These are phyloP conservation scores for Cheilosia scutellata DNA, from an alignment of 2,888 invertebrate species.

Conservation along the genomic window DNA sequence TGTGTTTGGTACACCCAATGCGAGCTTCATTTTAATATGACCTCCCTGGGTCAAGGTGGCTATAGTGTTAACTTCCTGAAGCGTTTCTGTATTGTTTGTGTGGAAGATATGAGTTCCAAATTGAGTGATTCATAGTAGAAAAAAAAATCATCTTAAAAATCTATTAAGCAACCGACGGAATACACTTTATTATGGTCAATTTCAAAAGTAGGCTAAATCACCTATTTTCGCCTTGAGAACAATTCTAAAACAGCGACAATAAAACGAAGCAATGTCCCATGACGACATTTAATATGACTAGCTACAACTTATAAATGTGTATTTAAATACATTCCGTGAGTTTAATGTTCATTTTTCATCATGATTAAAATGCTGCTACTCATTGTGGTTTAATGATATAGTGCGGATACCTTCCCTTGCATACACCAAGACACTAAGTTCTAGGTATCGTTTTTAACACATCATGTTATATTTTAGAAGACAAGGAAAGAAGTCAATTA, in stretches of 20 bases:
- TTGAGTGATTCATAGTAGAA: not conserved
- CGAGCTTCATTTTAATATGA: not conserved
- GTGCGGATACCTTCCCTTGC: too few relatives aligned
- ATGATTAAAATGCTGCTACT: too few relatives aligned
- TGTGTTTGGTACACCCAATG: too few relatives aligned
- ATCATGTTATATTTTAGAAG: too few relatives aligned
- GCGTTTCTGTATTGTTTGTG: not conserved
- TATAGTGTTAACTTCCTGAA: not conserved
- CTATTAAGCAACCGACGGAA: not conserved
- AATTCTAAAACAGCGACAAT: constrained; percentile 32
- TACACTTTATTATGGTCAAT: not conserved
- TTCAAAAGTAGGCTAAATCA: not conserved
- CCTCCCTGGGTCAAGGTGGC: constrained; percentile 11
- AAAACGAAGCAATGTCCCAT: constrained; percentile 36
- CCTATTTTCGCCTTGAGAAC: constrained; percentile 37
- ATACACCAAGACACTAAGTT: too few relatives aligned
- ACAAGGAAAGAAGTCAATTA: too few relatives aligned
- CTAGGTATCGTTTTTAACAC: too few relatives aligned
- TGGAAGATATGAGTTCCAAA: not conserved
- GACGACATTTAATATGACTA: constrained; percentile 6
- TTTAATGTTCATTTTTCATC: too few relatives aligned
- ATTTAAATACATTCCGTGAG: too few relatives aligned
- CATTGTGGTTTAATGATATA: too few relatives aligned
- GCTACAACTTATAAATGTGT: not conserved
- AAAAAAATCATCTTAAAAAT: too few relatives aligned